phyloP scores from a whole-genome alignment of 2,113 vertebrate species.

The Centropristis striata region DNA sequence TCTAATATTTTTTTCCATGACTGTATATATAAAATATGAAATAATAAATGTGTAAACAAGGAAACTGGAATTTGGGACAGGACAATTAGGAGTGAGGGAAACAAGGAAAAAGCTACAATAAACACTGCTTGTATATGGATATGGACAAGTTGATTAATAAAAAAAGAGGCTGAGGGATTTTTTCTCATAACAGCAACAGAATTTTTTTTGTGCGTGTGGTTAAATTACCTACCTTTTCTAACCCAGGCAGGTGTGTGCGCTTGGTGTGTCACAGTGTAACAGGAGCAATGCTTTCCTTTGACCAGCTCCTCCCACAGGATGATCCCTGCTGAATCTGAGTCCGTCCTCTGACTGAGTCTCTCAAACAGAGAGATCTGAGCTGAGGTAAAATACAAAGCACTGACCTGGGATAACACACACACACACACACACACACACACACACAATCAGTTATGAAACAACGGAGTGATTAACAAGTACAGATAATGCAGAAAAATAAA shows the following conservation, averaged over 20 bases:
- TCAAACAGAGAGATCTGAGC: slow-evolving; percentile 84
- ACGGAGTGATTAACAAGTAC: not conserved
- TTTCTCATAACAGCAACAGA: too few relatives aligned
- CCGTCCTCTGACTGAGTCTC: slow-evolving; percentile 56
- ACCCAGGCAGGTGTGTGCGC: slow-evolving; percentile 87
- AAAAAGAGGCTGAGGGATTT: not conserved
- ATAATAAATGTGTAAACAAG: not conserved
- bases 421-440: slow-evolving; percentile 29
- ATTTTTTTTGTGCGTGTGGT: not conserved
- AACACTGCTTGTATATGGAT: not conserved
- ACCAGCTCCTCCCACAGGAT: slow-evolving; percentile 87
- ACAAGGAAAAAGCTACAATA: not conserved
- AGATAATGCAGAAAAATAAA: not conserved
- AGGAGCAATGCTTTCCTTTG: slow-evolving; percentile 84
- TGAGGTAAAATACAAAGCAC: slow-evolving; percentile 81
- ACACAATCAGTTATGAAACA: slow-evolving; percentile 2
- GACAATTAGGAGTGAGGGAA: not conserved
- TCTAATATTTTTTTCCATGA: too few relatives aligned
- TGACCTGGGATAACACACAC: slow-evolving; percentile 78
- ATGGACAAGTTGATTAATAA: slow-evolving; percentile 1
- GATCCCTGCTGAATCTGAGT: slow-evolving; percentile 76
- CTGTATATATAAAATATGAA: slow-evolving; percentile 9
- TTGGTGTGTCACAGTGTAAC: slow-evolving; percentile 81
- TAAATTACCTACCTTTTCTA: slow-evolving; percentile 84
- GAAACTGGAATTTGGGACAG: not conserved